phyloP scores from a whole-genome alignment of 2,888 invertebrate genomes.

The Mythimna impura region DNA sequence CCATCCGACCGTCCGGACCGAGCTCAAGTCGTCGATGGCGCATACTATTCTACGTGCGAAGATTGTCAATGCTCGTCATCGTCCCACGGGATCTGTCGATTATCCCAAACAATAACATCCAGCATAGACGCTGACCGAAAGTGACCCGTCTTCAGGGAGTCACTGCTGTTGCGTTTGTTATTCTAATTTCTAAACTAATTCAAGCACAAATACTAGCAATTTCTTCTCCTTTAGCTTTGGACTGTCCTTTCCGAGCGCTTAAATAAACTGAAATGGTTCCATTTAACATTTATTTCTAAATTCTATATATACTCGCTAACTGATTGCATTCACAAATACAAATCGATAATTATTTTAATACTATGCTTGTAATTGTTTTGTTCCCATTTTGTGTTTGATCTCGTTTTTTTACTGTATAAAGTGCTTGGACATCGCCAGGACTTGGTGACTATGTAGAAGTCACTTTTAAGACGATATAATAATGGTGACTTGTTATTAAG shows the following conservation, averaged over 20 bases:
- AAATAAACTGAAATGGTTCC: constrained; percentile 18
- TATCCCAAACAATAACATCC: constrained; percentile 75
- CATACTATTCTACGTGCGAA: constrained; percentile 51
- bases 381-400: too few relatives aligned
- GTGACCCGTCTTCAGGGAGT: constrained; percentile 15
- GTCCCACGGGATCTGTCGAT: constrained; percentile 76
- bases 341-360: too few relatives aligned
- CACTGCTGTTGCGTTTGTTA: too few relatives aligned
- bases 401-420: too few relatives aligned
- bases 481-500: too few relatives aligned
- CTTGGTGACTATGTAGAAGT: not conserved
- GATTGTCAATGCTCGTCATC: constrained; percentile 68
- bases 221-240: constrained; percentile 64
- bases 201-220: constrained; percentile 71
- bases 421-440: too few relatives aligned
- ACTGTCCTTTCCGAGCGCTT: constrained; percentile 5
- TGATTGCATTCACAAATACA: too few relatives aligned
- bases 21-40: too few relatives aligned
- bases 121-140: too few relatives aligned
- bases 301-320: not conserved
- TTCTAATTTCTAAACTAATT: constrained; percentile 64
- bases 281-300: not conserved
- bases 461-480: not conserved
- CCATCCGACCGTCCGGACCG: too few relatives aligned
- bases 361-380: too few relatives aligned